Percentiles rank a stretch among this genome's conserved stretches.
Evolutionary conservation across 2,113 vertebrate species (phyloP).

Genomic region (Anoura caudifer): DNA sequence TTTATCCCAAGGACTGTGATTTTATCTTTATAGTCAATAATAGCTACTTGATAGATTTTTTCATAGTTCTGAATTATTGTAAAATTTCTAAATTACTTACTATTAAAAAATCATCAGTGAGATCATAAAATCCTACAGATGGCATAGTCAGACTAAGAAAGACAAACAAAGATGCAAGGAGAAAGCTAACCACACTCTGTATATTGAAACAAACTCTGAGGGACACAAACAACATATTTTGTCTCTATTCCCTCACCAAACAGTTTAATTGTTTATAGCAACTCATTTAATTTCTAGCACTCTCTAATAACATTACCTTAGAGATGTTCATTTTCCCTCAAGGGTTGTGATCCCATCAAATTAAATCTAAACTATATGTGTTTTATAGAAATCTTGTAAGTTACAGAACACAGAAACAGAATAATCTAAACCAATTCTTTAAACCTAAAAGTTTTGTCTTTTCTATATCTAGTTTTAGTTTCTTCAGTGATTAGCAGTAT

Average conservation of each 20-base stretch:
- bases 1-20: background rate
- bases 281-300: constrained; percentile 11
- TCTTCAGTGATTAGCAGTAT: constrained; percentile 15
- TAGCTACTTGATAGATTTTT: background rate
- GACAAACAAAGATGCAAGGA: background rate
- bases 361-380: constrained; percentile 51
- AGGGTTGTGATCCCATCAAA: constrained; percentile 32
- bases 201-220: background rate
- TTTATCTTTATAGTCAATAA: background rate
- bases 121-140: background rate
- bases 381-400: constrained; percentile 44
- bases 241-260: background rate
- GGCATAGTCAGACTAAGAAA: background rate
- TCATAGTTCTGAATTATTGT: background rate
- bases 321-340: constrained; percentile 26
- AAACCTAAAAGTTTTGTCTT: constrained; percentile 24
- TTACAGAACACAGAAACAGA: constrained; percentile 42
- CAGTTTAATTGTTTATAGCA: constrained; percentile 8
- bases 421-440: constrained; percentile 10
- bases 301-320: constrained; percentile 42
- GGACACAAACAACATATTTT: background rate
- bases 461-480: constrained; percentile 8
- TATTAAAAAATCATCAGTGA: background rate
- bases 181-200: background rate
- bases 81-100: background rate